phyloP scores from a whole-genome alignment of 2,113 vertebrate genomes.

The Saccopteryx bilineata region DNA sequence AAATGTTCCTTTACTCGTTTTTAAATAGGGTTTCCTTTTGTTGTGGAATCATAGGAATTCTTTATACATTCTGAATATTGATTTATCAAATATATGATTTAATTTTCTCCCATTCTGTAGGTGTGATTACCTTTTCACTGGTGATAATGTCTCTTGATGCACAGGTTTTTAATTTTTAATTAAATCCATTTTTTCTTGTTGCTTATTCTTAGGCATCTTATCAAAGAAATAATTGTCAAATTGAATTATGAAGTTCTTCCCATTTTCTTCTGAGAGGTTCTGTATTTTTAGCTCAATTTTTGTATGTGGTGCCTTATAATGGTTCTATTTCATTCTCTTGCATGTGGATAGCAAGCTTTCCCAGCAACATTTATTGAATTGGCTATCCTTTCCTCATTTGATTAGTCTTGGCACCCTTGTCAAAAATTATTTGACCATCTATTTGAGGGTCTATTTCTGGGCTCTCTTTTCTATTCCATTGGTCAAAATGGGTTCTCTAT shows the following conservation, averaged over 20 bases:
- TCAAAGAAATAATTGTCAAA: neutral
- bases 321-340: neutral
- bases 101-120: neutral
- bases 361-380: neutral
- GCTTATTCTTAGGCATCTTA: neutral
- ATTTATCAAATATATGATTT: constrained; percentile 11
- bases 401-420: neutral
- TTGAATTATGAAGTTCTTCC: neutral
- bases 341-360: neutral
- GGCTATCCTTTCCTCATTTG: neutral
- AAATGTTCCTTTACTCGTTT: neutral
- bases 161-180: neutral
- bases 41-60: neutral
- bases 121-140: neutral
- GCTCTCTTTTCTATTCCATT: neutral
- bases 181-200: constrained; percentile 28
- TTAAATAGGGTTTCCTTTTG: neutral
- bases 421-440: neutral
- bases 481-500: neutral
- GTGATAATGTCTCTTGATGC: neutral
- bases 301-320: neutral
- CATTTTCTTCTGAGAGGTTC: constrained; percentile 23
- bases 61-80: neutral
- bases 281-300: neutral
- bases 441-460: neutral